Base-by-base conservation (phyloP, 2,797 vertebrate genomes). In the Borostomias antarcticus region DNA sequence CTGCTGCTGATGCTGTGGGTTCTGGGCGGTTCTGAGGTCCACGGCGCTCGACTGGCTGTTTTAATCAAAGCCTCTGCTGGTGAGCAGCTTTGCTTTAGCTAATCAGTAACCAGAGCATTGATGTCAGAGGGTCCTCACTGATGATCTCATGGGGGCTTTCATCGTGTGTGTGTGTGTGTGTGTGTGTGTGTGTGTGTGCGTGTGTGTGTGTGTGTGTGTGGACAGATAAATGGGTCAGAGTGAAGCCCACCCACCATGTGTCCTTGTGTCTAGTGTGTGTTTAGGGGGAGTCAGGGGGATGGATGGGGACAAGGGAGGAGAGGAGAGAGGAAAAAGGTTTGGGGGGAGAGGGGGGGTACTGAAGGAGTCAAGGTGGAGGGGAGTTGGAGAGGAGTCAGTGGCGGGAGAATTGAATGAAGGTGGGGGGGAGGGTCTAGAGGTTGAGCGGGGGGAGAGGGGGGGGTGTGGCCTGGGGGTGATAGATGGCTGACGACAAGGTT, bases 31-130 rank as follows among this genome's bases (percentile, higher is more conserved):
- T 45, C 15, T 45, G 40, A 45, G 17, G 40, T 45, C 40, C 15
- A 45, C 40, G n/a, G n/a, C n/a, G 40, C 13, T 45, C 9, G 15
- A 17, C 40, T 45, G 40, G 4, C 1, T 17, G 3, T 17, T 45
- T 45, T 45, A 45, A 45, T 17, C 15, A n/a, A 45, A 45, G 15
- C 40, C n/a, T 45, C 40, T 17, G n/a, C 40, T 45, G 37, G 37
- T 40, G 40, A 45, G 40, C 40, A 45, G 40, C 23, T 11, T 25
- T 26, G 50, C 48, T 25, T 51, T 15, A 21, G 43, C 48, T 62
- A 62, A 28, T 32, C 26, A 62, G 48, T 62, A 62, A 32, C 59
- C 29, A 30, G 40, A 32, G 9, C 59, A 21, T 29, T 62, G 43
- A 33, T n/a, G 43, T 48, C 43, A 62, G 28, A 21, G 43, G 43